Base-by-base conservation (phyloP, 2,113 vertebrate genomes). In the Athene noctua region DNA sequence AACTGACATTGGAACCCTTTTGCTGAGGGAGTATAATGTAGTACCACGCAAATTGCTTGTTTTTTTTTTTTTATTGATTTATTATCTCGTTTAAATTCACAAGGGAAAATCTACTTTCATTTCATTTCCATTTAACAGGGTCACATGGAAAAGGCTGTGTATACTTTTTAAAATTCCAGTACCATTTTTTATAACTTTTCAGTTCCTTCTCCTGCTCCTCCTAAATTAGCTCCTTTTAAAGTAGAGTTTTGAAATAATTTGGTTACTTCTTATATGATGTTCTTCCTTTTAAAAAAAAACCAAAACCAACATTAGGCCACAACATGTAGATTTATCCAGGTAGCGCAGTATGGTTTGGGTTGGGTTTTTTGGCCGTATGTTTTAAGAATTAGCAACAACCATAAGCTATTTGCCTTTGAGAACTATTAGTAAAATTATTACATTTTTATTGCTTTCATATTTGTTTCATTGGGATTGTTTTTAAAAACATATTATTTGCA, bases 361-460 rank as follows among this genome's bases (percentile, higher is more conserved):
- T 68, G 38, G 3, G 4, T 0, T 49, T 68, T 85, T 86, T 38
- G 30, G 15, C 49, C 15, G 19, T 23, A 0, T 18, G 2, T 54
- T 94, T 84, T 62, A 71, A 79, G 27, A 79, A 49, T 67, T 89
- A 67, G 14, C 32, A 89, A 36, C 27, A 71, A 23, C 3, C 9
- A 11, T 47, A 14, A 58, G 22, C 10, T 75, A 9, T 81, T 82
- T 82, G 46, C 36, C 29, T 81, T 61, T 89, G 65, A 67, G 38
- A 91, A 32, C 25, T 72, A 14, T 72, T 67, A 34, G 29, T 36
- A 44, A 83, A 58, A 71, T 42, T 61, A 65, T 44, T 30, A 42
- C 8, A 8, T 11, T 79, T 88, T 63, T 38, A 36, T 65, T 1
- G 3, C 40, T 84, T 9, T 81, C 4, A 1, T 52, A 49, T 51